A percentile compares a stretch with the other conserved stretches of the same genome.
phyloP scores from a whole-genome alignment of 2,888 invertebrate species.

The Trypoxylon attenuatum region DNA sequence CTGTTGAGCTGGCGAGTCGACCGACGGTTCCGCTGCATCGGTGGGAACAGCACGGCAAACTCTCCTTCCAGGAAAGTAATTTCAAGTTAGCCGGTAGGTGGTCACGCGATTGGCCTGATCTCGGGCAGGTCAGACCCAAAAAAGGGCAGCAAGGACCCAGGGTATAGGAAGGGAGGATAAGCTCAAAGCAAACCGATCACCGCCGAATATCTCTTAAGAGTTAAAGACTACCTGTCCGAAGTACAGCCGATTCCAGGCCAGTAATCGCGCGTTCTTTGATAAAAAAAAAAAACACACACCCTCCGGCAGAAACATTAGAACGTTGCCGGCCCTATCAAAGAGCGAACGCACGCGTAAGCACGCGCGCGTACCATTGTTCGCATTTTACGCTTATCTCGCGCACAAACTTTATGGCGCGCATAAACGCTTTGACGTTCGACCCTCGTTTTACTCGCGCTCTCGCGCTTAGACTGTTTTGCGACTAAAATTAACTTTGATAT shows the following conservation, averaged over 20 bases:
- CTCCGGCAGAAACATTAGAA: neutral
- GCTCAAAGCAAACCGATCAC: slow-evolving; percentile 46
- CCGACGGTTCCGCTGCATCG: slow-evolving; percentile 45
- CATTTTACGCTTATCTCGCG: no score
- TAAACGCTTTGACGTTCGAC: no score
- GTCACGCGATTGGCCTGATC: slow-evolving; percentile 62
- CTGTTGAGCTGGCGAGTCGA: no score
- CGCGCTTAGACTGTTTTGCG: no score
- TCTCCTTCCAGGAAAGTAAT: slow-evolving; percentile 65
- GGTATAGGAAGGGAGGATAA: slow-evolving; percentile 21
- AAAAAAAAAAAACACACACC: slow-evolving; percentile 9
- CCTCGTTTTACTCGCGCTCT: no score
- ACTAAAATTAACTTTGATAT: no score
- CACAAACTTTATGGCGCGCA: no score
- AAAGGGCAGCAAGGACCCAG: slow-evolving; percentile 13
- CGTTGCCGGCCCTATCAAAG: neutral
- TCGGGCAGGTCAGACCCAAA: slow-evolving; percentile 21
- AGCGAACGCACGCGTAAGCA: neutral
- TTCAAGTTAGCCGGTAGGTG: slow-evolving; percentile 65
- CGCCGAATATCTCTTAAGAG: slow-evolving; percentile 32
- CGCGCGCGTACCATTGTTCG: no score
- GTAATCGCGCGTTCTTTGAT: neutral
- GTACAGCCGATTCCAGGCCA: slow-evolving; percentile 5
- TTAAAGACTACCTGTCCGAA: slow-evolving; percentile 52
- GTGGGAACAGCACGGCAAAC: slow-evolving; percentile 42